Conservation (phyloP, 2,797 vertebrate genomes). For the Silurus aristotelis region DNA sequence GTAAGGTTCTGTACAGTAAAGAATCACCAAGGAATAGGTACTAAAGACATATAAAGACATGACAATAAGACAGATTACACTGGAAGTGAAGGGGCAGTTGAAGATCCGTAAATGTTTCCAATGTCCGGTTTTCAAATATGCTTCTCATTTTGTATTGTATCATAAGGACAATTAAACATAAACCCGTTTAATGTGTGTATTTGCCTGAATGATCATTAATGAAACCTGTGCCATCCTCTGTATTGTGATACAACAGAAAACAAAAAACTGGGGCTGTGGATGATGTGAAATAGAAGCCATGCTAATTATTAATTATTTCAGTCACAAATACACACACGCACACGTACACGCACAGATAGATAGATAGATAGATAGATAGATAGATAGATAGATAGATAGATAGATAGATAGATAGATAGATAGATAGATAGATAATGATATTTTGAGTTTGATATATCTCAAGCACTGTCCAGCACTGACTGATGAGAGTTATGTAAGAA, state of each 20-base stretch:
- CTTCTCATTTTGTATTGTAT: background rate
- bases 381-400: too few relatives aligned
- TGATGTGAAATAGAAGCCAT: background rate
- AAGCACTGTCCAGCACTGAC: background rate
- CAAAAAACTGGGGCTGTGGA: background rate
- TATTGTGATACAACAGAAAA: background rate
- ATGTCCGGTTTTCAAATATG: background rate
- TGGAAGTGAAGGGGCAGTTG: background rate
- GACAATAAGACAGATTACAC: background rate
- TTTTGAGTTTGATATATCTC: background rate
- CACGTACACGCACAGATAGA: too few relatives aligned
- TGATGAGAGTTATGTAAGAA: background rate
- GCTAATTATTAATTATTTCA: background rate
- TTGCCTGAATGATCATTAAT: background rate
- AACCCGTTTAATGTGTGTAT: background rate
- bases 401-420: too few relatives aligned
- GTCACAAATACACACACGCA: background rate
- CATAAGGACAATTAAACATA: background rate
- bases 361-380: too few relatives aligned
- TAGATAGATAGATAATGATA: too few relatives aligned
- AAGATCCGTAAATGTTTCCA: background rate
- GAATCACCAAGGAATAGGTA: background rate
- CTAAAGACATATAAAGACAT: background rate
- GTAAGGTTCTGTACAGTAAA: conserved; percentile 1
- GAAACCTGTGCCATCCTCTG: background rate